Base-by-base conservation (phyloP, 2,113 vertebrate species). In the Panthera leo region DNA sequence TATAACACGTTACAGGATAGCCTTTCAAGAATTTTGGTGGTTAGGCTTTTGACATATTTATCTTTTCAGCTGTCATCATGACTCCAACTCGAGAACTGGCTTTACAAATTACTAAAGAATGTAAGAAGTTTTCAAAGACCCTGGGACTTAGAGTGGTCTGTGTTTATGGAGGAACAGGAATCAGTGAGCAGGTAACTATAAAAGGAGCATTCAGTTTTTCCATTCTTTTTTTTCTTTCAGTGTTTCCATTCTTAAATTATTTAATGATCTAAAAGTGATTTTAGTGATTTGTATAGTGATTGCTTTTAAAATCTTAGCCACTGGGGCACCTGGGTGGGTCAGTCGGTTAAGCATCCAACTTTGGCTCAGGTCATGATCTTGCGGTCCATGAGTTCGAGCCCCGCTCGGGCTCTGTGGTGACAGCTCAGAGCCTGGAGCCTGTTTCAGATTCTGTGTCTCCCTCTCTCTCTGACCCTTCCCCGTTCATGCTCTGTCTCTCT, bases 21-120 rank as follows among this genome's bases (percentile, higher is more conserved):
- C 1, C 4, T 96, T 7, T 92, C 71, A 82, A 7, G 0, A 5
- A 90, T 91, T 42, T 91, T 94, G 89, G 58, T 97, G 89, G 71
- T 18, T 70, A 94, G 1, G 65, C 53, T 95, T 89, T 92, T 96
- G 61, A 97, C 76, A 67, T 95, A 63, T 98, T 95, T 98, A 63
- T 96, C 87, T 97, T 98, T 97, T 15, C 98, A 99, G 99, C 99
- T 91, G 99, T 99, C 87, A 99, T 99, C 97, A 99, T 99, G 99
- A 99, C 99, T 53, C 99, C 99, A 1, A 99, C 99, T 84, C 99
- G 99, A 65, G 99, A 99, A 98, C 87, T 99, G 98, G 99, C 99
- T 85, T 98, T 99, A 98, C 99, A 99, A 95, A 99, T 99, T 97
- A 99, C 99, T 95, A 99, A 99, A 98, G 99, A 99, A 98, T 99